Evolutionary conservation across 2,113 vertebrate genomes (phyloP).

Genomic region (Sorex fumeus): DNA sequence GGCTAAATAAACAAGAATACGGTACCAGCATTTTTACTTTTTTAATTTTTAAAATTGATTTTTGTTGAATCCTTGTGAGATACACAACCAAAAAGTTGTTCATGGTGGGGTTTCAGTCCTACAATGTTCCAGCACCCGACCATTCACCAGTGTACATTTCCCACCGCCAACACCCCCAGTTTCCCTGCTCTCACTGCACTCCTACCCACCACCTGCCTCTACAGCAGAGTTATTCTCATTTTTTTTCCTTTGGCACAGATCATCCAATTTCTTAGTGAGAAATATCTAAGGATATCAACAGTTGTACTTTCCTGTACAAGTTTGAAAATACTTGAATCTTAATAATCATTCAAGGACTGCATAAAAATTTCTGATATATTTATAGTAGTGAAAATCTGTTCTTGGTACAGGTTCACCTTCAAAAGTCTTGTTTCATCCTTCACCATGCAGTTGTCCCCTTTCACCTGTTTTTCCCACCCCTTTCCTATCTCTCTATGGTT

Average conservation of each 20-base stretch:
- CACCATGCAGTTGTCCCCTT: background rate
- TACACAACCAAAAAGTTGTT: too few relatives aligned
- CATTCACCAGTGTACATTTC: too few relatives aligned
- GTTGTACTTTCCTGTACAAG: background rate
- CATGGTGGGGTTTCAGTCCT: too few relatives aligned
- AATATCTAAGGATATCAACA: background rate
- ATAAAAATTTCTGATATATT: constrained; percentile 20
- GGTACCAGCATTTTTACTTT: constrained; percentile 20
- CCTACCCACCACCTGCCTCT: too few relatives aligned
- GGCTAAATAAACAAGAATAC: background rate
- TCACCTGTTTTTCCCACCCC: background rate
- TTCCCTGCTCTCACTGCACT: too few relatives aligned
- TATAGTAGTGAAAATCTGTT: background rate
- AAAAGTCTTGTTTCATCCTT: background rate
- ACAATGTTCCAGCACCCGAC: too few relatives aligned
- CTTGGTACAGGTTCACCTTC: background rate
- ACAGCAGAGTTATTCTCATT: too few relatives aligned
- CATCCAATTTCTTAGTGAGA: background rate
- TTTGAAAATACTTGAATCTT: constrained; percentile 34
- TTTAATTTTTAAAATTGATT: constrained; percentile 14
- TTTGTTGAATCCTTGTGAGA: too few relatives aligned
- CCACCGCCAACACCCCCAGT: too few relatives aligned
- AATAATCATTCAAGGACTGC: background rate
- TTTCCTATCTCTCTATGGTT: background rate
- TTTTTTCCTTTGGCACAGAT: too few relatives aligned